Conservation (phyloP, 92 coral and sea anemone genomes). For the Blastomussa wellsi region DNA sequence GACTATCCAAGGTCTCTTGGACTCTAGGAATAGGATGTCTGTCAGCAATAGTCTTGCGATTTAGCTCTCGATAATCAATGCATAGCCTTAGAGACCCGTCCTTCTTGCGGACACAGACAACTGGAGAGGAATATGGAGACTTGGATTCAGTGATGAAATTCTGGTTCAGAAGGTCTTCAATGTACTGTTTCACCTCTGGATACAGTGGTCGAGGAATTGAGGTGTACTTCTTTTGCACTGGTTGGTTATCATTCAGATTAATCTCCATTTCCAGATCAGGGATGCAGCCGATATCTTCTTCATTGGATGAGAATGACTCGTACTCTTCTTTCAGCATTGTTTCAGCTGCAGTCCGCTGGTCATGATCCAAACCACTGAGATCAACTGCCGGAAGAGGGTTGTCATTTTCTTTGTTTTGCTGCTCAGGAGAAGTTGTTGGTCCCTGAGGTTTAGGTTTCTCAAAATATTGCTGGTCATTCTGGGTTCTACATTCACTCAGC, state of each 20-base stretch:
- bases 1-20: constrained; percentile 15
- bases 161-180: constrained; percentile 7
- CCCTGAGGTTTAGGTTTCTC: constrained; percentile 4
- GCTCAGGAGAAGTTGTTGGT: background rate
- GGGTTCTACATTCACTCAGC: background rate
- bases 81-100: constrained; percentile 13
- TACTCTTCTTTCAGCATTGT: constrained; percentile 24
- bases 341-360: constrained; percentile 17
- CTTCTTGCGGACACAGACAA: constrained; percentile 15
- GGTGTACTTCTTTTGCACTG: constrained; percentile 6
- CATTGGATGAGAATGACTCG: too few species aligned
- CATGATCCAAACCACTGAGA: constrained; percentile 9
- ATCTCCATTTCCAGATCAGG: too few species aligned
- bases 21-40: constrained; percentile 23
- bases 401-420: background rate
- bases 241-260: background rate
- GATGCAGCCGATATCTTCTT: too few species aligned
- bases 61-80: constrained; percentile 1
- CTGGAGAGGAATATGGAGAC: too few species aligned
- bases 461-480: too few species aligned
- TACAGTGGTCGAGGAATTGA: constrained; percentile 19
- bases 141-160: constrained; percentile 15
- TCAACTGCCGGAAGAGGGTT: constrained; percentile 36
- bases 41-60: constrained; percentile 5
- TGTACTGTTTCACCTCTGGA: constrained; percentile 12